Evolutionary conservation across 2,113 vertebrate genomes (phyloP).

Genomic region (Nesogale talazaci): DNA sequence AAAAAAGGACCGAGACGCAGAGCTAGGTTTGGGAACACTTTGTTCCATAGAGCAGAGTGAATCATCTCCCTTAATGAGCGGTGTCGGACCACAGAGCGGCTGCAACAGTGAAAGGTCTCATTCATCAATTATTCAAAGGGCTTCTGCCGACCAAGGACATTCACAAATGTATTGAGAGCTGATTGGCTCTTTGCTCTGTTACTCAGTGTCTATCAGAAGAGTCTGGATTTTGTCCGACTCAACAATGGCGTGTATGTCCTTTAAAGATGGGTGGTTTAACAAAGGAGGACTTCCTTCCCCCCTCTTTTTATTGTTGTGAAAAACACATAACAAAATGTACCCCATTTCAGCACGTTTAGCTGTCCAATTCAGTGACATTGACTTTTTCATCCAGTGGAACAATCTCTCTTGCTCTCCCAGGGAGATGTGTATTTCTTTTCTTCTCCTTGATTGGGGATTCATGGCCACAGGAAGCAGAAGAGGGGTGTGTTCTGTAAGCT

Average conservation of each 20-base stretch:
- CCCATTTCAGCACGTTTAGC: background rate
- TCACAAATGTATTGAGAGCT: slow-evolving; percentile 65
- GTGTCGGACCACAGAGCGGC: background rate
- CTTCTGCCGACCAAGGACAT: slow-evolving; percentile 42
- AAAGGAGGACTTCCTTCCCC: background rate
- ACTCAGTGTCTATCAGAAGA: background rate
- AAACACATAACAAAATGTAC: background rate
- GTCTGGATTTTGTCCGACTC: slow-evolving; percentile 18
- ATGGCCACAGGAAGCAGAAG: background rate
- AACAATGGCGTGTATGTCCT: slow-evolving; percentile 18
- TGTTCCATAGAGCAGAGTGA: slow-evolving; percentile 67
- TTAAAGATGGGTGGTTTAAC: slow-evolving; percentile 2
- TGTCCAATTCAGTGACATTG: background rate
- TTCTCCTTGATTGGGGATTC: background rate
- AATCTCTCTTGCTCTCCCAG: background rate
- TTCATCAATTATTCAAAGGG: slow-evolving; percentile 70
- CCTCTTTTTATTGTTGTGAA: background rate
- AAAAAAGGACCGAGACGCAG: slow-evolving; percentile 32
- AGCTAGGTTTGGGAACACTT: slow-evolving; percentile 68
- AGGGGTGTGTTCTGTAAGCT: background rate
- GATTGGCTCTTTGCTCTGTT: slow-evolving; percentile 20
- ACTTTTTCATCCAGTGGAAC: background rate
- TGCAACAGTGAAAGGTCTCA: slow-evolving; percentile 48
- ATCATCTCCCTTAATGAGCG: slow-evolving; percentile 71
- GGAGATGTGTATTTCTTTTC: background rate